phyloP scores from a whole-genome alignment of 2,113 vertebrate genomes.

The Chaenocephalus aceratus region DNA sequence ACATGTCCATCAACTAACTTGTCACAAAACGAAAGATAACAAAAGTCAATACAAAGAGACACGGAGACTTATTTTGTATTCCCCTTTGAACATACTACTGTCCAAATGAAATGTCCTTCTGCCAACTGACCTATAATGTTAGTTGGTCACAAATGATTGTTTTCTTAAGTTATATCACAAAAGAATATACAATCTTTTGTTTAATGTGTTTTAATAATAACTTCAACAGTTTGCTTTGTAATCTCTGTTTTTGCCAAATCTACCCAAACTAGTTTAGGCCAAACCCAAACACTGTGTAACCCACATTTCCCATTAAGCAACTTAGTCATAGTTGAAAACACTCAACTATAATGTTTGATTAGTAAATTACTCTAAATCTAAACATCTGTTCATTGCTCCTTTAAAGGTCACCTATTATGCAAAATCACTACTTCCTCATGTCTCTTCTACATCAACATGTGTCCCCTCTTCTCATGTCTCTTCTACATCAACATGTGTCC shows the following conservation, averaged over 20 bases:
- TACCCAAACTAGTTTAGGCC: not conserved
- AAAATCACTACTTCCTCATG: too few relatives aligned
- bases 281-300: not conserved
- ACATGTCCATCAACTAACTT: not conserved
- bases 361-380: not conserved
- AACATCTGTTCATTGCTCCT: not conserved
- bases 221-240: not conserved
- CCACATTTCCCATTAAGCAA: not conserved
- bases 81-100: not conserved
- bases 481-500: too few relatives aligned
- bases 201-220: too few relatives aligned
- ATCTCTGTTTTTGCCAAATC: not conserved
- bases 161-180: not conserved
- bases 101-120: not conserved
- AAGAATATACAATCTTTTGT: not conserved
- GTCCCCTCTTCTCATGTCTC: too few relatives aligned
- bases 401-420: too few relatives aligned
- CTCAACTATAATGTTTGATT: too few relatives aligned
- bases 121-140: too few relatives aligned
- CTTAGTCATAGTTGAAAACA: too few relatives aligned
- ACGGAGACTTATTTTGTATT: not conserved
- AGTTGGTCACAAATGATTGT: too few relatives aligned
- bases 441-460: too few relatives aligned
- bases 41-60: not conserved
- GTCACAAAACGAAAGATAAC: not conserved